phyloP scores from a whole-genome alignment of 2,888 invertebrate species.

The Ophonus ardosiacus region DNA sequence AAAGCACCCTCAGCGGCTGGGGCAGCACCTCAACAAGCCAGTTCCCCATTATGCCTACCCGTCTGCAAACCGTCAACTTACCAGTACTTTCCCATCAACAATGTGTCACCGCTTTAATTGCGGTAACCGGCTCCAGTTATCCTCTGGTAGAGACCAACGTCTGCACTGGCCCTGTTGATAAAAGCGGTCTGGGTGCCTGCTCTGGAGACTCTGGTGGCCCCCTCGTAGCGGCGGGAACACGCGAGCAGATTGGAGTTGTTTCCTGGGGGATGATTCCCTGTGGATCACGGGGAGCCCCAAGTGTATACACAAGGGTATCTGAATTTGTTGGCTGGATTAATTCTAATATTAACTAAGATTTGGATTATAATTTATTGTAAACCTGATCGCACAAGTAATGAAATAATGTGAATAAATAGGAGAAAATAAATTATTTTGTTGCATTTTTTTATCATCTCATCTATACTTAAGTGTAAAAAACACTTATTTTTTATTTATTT shows the following conservation, averaged over 20 bases:
- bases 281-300: slow-evolving; percentile 77
- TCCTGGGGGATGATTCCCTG: slow-evolving; percentile 79
- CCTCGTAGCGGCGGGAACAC: slow-evolving; percentile 70
- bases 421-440: too few relatives aligned
- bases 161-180: slow-evolving; percentile 77
- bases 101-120: slow-evolving; percentile 74
- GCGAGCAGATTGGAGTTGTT: slow-evolving; percentile 76
- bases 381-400: neutral
- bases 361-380: neutral
- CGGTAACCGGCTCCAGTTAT: slow-evolving; percentile 72
- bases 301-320: slow-evolving; percentile 78
- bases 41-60: slow-evolving; percentile 68
- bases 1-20: slow-evolving; percentile 70
- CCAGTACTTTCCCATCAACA: slow-evolving; percentile 71
- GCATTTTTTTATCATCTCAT: too few relatives aligned
- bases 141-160: slow-evolving; percentile 76
- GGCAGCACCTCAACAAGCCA: slow-evolving; percentile 69
- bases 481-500: too few relatives aligned
- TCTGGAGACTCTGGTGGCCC: slow-evolving; percentile 80
- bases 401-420: too few relatives aligned
- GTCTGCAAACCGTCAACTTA: slow-evolving; percentile 70
- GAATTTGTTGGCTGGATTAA: slow-evolving; percentile 76
- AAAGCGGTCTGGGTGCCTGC: slow-evolving; percentile 77
- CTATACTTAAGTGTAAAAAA: too few relatives aligned
- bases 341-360: slow-evolving; percentile 60